Base-by-base conservation (phyloP, 1,140 invertebrate genomes). In the Aphaenogaster floridana region DNA sequence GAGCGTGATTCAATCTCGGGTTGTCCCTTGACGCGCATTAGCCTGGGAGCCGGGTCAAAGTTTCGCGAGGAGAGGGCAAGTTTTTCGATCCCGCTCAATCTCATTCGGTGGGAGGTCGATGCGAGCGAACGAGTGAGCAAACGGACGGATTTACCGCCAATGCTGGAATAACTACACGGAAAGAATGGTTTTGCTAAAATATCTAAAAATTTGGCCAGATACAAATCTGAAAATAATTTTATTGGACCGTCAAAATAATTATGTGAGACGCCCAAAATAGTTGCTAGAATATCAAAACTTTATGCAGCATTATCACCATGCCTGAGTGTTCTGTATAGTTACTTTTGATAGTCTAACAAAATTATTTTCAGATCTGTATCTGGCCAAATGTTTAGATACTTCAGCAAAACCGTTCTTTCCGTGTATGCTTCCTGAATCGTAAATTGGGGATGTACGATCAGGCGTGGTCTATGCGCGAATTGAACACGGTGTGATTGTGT, bases 1-100 rank as follows among this genome's bases (percentile, higher is more conserved):
- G 71, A 90, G 81, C 81, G 64, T 86, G 81, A 91, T 91, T 91
- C 90, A 91, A 92, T 92, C 85, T 81, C 77, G 59, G 6, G 39
- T 77, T 78, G 86, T 87, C 88, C 71, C 77, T 81, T 71, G 89
- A 74, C 87, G 42, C 61, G 80, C 89, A 71, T 88, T 87, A 89
- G 74, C 48, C 50, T 71, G 39, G 15, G 7, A 71, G 79, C 39
- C n/a, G 54, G 8, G n/a, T 61, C 69, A 83, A 54, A 54, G 54
- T 69, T 45, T 68, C 39, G 54, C 45, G 48, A 21, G 36, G 13
- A 59, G 36, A 42, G 21, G 13, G n/a, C 42, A 48, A 17, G 28
- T 61, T 84, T 83, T 72, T 71, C 72, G 72, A 59, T 76, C n/a
- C n/a, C n/a, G 8, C 39, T 45, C 6, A 34, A 76, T 39, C n/a